These are phyloP conservation scores for Coenonympha arcania DNA, from an alignment of 2,888 invertebrate species.

Conservation along the genomic window DNA sequence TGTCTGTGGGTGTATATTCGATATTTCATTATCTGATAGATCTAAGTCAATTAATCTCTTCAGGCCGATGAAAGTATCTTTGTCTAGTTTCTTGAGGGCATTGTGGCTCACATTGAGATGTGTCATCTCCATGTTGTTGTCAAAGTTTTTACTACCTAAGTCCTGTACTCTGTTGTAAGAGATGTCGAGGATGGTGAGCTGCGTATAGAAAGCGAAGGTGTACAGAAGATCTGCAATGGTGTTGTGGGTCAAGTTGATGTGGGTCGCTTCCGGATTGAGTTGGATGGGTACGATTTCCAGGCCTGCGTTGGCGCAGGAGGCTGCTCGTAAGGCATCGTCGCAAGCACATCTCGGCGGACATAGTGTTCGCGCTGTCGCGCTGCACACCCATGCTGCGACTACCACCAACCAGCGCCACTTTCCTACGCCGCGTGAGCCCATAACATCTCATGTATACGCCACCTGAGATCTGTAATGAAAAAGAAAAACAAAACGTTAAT, in stretches of 20 bases:
- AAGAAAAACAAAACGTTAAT: slow-evolving; percentile 27
- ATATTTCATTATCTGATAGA: slow-evolving; percentile 84
- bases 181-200: slow-evolving; percentile 85
- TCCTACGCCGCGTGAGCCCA: slow-evolving; percentile 68
- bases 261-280: slow-evolving; percentile 87
- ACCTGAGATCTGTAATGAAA: slow-evolving; percentile 56
- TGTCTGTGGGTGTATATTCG: slow-evolving; percentile 81
- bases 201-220: slow-evolving; percentile 85
- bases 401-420: slow-evolving; percentile 70
- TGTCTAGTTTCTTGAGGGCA: slow-evolving; percentile 79
- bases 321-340: slow-evolving; percentile 83
- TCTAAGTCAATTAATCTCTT: slow-evolving; percentile 79
- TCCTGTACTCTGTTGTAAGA: slow-evolving; percentile 86
- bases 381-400: slow-evolving; percentile 72
- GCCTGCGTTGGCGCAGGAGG: slow-evolving; percentile 83
- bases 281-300: slow-evolving; percentile 91
- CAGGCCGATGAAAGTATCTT: slow-evolving; percentile 84
- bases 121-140: slow-evolving; percentile 81
- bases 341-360: slow-evolving; percentile 88
- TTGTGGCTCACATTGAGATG: slow-evolving; percentile 86
- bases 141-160: slow-evolving; percentile 87
- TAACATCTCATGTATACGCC: slow-evolving; percentile 70
- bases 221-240: slow-evolving; percentile 84
- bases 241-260: slow-evolving; percentile 89
- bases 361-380: slow-evolving; percentile 74